These are phyloP conservation scores for Cephus cinctus DNA, from an alignment of 1,140 invertebrate genomes.

Conservation along the genomic window DNA sequence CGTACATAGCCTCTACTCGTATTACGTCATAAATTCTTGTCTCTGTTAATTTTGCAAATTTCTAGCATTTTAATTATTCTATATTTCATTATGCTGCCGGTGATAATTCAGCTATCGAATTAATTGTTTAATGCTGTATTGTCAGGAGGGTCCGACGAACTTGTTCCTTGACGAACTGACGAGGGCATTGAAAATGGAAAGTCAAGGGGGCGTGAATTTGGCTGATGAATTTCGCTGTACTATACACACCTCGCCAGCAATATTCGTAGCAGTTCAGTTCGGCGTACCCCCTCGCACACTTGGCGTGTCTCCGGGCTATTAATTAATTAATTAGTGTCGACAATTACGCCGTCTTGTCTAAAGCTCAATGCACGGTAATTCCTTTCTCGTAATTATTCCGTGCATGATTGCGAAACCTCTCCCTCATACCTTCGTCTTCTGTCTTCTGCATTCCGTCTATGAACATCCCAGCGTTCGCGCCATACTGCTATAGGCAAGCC, in stretches of 20 bases:
- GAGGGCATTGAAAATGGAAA: not conserved
- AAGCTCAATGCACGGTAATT: constrained; percentile 26
- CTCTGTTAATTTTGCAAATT: too few species aligned
- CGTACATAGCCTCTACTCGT: too few species aligned
- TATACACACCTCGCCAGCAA: not conserved
- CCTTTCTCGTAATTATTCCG: constrained; percentile 27
- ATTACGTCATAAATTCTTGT: too few species aligned
- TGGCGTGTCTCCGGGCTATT: constrained; percentile 24
- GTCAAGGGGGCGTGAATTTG: not conserved
- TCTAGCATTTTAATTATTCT: too few species aligned
- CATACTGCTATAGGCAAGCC: too few species aligned
- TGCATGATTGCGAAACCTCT: constrained; percentile 21
- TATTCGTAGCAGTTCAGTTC: not conserved
- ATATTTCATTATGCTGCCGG: too few species aligned
- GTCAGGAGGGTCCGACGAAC: not conserved
- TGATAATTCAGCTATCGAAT: not conserved
- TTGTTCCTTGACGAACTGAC: not conserved
- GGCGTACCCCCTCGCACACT: not conserved
- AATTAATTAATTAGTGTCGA: constrained; percentile 34
- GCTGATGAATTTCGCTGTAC: not conserved
- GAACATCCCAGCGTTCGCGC: too few species aligned
- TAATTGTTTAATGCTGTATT: not conserved
- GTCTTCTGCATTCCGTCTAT: too few species aligned
- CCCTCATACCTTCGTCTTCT: constrained; percentile 11
- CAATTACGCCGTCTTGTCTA: constrained; percentile 28